Conservation (phyloP, 2,797 vertebrate genomes). For the Pelochelys cantorii region DNA sequence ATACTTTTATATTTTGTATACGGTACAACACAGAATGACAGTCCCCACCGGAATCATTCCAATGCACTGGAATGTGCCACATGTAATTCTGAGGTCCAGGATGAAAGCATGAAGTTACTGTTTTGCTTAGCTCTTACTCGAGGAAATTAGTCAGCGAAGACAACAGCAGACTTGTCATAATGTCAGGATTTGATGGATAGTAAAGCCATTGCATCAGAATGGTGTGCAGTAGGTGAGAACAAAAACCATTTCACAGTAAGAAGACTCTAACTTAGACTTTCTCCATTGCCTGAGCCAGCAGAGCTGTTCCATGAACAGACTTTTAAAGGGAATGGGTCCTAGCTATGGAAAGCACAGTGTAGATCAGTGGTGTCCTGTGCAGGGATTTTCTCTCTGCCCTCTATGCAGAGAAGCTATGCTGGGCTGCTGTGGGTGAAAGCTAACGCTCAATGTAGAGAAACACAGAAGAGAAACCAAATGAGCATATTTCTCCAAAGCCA, state of each 20-base stretch:
- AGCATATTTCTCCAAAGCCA: neutral
- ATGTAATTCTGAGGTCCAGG: neutral
- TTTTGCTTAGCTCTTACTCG: neutral
- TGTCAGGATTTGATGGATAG: neutral
- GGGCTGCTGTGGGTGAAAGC: neutral
- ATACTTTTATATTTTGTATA: neutral
- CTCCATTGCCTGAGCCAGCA: neutral
- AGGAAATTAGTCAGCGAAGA: neutral
- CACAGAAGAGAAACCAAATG: accelerated
- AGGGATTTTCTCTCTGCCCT: accelerated
- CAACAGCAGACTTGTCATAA: neutral
- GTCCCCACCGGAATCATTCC: neutral
- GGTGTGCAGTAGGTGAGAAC: neutral
- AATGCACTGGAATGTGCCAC: neutral
- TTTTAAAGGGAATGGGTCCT: neutral
- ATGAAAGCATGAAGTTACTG: neutral
- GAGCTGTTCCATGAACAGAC: neutral
- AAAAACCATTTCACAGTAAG: neutral
- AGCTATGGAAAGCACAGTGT: neutral
- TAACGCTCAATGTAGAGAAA: neutral
- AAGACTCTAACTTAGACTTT: neutral
- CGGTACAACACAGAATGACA: accelerated
- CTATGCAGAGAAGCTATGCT: accelerated
- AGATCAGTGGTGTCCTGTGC: neutral
- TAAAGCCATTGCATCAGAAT: too few species aligned